Conservation (phyloP, 2,888 invertebrate species). For the Diarsia brunnea region DNA sequence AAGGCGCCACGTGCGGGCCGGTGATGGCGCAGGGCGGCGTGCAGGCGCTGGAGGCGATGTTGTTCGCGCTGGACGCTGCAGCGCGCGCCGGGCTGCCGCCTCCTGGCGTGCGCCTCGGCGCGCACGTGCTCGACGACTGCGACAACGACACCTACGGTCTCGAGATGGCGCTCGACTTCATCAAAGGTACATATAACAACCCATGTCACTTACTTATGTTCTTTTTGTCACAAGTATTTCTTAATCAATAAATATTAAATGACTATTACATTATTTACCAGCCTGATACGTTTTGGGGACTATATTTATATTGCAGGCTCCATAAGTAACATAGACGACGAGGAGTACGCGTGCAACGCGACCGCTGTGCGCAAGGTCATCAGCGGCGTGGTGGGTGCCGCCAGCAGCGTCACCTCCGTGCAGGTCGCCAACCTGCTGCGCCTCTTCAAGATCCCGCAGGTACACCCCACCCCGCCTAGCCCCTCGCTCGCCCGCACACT, state of each 20-base stretch:
- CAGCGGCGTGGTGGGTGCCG: slow-evolving; percentile 85
- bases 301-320: slow-evolving; percentile 91
- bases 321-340: slow-evolving; percentile 97
- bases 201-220: neutral
- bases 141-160: slow-evolving; percentile 97
- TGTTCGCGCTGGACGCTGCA: slow-evolving; percentile 95
- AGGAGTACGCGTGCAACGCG: slow-evolving; percentile 96
- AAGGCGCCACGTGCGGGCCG: slow-evolving; percentile 95
- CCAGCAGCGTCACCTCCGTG: slow-evolving; percentile 98
- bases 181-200: slow-evolving; percentile 92
- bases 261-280: neutral
- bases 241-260: neutral
- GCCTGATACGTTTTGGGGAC: neutral
- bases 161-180: slow-evolving; percentile 98
- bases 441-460: slow-evolving; percentile 97
- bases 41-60: slow-evolving; percentile 96
- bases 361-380: slow-evolving; percentile 89
- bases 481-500: neutral
- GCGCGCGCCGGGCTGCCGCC: slow-evolving; percentile 92
- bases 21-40: slow-evolving; percentile 97
- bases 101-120: slow-evolving; percentile 94
- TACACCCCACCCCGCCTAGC: slow-evolving; percentile 37
- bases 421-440: slow-evolving; percentile 97
- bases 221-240: neutral
- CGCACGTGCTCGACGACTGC: slow-evolving; percentile 97